Evolutionary conservation across 2,113 vertebrate genomes (phyloP).

Genomic region (Scolopax mira): DNA sequence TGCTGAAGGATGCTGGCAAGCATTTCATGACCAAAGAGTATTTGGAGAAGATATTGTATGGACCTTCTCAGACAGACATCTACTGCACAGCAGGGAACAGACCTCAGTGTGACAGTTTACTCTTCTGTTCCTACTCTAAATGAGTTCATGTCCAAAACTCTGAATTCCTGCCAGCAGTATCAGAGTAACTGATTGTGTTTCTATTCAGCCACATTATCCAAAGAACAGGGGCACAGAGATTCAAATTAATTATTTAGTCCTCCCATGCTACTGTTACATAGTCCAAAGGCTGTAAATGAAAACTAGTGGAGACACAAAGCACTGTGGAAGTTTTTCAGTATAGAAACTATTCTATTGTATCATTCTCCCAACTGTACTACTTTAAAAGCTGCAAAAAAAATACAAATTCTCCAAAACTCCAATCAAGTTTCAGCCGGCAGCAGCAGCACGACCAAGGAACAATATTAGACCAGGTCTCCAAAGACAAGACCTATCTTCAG

Average conservation of each 20-base stretch:
- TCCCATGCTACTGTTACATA: not conserved
- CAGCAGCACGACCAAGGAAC: not conserved
- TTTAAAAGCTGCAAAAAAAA: not conserved
- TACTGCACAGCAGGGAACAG: constrained; percentile 38
- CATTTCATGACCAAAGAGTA: not conserved
- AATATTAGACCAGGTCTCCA: not conserved
- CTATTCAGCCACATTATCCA: constrained; percentile 13
- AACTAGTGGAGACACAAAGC: not conserved
- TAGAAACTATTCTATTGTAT: not conserved
- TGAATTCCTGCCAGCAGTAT: constrained; percentile 52
- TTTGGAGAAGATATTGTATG: not conserved
- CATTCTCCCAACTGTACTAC: not conserved
- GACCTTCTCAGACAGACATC: constrained; percentile 18
- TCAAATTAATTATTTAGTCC: constrained; percentile 34
- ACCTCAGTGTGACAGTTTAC: constrained; percentile 21
- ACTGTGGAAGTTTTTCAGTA: not conserved
- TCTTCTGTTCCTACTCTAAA: constrained; percentile 51
- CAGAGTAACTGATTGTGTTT: constrained; percentile 27
- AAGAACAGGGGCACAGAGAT: constrained; percentile 33
- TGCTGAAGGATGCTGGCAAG: not conserved
- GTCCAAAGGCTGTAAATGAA: not conserved
- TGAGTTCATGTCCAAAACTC: constrained; percentile 38
- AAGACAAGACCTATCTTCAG: not conserved
- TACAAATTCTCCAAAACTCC: not conserved
- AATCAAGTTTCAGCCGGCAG: not conserved